Percentiles rank a stretch among this genome's conserved stretches.
Evolutionary conservation across 2,888 invertebrate genomes (phyloP).

Genomic region (Drosophila macrothrix): DNA sequence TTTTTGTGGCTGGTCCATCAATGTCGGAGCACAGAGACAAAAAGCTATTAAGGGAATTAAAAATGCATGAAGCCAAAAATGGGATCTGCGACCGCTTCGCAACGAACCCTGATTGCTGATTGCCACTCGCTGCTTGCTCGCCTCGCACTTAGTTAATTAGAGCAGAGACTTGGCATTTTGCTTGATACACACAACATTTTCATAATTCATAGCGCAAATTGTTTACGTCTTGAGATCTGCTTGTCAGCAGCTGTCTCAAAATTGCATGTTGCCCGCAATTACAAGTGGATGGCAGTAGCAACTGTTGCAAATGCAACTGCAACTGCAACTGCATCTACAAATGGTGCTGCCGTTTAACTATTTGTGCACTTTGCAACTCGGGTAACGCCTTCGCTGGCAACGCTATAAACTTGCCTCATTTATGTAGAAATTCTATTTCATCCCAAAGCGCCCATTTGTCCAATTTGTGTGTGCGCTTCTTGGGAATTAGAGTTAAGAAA

Average conservation of each 20-base stretch:
- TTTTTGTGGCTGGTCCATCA: conserved; percentile 71
- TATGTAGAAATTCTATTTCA: conserved; percentile 50
- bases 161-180: conserved; percentile 61
- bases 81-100: conserved; percentile 37
- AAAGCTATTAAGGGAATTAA: conserved; percentile 82
- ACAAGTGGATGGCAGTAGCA: conserved; percentile 47
- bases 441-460: conserved; percentile 63
- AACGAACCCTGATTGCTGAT: conserved; percentile 26
- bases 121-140: conserved; percentile 26
- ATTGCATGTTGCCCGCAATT: conserved; percentile 71
- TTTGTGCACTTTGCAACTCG: conserved; percentile 59
- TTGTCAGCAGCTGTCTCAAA: conserved; percentile 48
- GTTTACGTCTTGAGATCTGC: conserved; percentile 50
- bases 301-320: conserved; percentile 6
- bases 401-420: conserved; percentile 32
- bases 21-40: conserved; percentile 76
- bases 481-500: conserved; percentile 77
- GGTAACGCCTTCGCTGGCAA: conserved; percentile 45
- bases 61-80: conserved; percentile 79
- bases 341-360: conserved; percentile 67
- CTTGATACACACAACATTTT: conserved; percentile 50
- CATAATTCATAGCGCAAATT: conserved; percentile 77
- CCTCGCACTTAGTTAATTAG: conserved; percentile 78
- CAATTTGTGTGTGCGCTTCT: conserved; percentile 70
- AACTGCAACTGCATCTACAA: conserved; percentile 17